phyloP scores from a whole-genome alignment of 2,113 vertebrate genomes.

The Ploceus nigricollis region DNA sequence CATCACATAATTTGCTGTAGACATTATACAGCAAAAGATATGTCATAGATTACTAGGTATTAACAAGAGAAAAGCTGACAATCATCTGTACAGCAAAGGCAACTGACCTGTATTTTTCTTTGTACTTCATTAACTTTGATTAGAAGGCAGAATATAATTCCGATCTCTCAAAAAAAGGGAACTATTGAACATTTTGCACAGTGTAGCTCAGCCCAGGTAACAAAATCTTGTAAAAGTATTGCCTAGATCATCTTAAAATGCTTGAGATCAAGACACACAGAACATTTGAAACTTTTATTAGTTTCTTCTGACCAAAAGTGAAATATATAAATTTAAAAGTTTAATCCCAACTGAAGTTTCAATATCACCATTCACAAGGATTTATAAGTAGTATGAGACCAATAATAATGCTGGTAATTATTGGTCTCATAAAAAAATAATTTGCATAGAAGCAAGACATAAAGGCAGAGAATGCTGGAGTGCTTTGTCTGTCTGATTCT shows the following conservation, averaged over 20 bases:
- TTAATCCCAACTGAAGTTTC: neutral
- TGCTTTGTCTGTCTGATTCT: no score
- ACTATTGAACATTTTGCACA: neutral
- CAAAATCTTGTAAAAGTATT: neutral
- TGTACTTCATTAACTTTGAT: neutral
- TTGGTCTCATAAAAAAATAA: no score
- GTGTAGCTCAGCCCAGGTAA: neutral
- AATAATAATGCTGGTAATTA: neutral
- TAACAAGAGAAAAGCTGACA: neutral
- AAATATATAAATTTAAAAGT: neutral
- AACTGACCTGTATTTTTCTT: neutral
- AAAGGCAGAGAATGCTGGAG: no score
- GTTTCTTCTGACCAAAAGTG: neutral
- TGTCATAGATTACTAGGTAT: neutral
- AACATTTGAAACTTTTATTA: neutral
- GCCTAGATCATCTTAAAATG: neutral
- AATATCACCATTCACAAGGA: neutral
- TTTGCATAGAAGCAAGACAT: no score
- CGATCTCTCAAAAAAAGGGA: neutral
- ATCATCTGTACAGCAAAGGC: neutral
- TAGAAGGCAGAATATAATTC: neutral
- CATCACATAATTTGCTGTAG: neutral
- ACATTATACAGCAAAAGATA: neutral
- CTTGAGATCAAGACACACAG: neutral
- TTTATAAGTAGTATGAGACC: neutral